Evolutionary conservation across 2,797 vertebrate species (phyloP), one percentile per base, ranked within the genome.

Genomic region (Eospalax fontanierii): DNA sequence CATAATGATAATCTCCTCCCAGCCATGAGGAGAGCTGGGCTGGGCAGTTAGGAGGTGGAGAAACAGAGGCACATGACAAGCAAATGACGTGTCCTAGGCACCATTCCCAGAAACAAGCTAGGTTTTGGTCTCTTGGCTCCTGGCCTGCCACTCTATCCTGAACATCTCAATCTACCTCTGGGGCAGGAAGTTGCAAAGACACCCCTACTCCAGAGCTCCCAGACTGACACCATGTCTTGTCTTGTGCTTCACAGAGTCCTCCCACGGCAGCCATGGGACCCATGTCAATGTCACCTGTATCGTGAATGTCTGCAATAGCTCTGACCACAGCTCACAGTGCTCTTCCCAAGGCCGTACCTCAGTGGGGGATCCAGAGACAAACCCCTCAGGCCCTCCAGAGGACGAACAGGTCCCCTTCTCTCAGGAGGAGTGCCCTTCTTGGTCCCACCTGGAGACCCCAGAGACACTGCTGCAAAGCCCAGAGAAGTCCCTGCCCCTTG

Each of bases 261-360:
- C 96, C 3, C 80, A 93, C 1, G 95, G 75, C 0, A 35, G 97
- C 90, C 85, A 43, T 4, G 97, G 97, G 66, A 98, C 96, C 0
- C 98, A 98, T 6, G 98, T 98, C 92, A 98, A 98, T 0, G 98
- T 98, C 70, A 98, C 97, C 6, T 98, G 98, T 4, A 96, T 98
- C 4, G 98, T 98, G 90, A 97, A 97, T 1, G 95, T 98, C 0
- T 98, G 97, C 5, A 96, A 96, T 35, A 84, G 95, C 30, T 91
- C 98, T 0, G 97, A 98, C 11, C 98, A 97, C 11, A 54, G 88
- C 73, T 95, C 96, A 1, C 97, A 86, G 78, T 94, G 96, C 16
- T 88, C 96, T 7, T 97, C 98, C 21, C 97, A 97, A 84, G 75
- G 40, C 0, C 30, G 70, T 30, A 43, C 96, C 82, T 0, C 18